phyloP scores from a whole-genome alignment of 2,888 invertebrate genomes.

The Cephus rjabovi region DNA sequence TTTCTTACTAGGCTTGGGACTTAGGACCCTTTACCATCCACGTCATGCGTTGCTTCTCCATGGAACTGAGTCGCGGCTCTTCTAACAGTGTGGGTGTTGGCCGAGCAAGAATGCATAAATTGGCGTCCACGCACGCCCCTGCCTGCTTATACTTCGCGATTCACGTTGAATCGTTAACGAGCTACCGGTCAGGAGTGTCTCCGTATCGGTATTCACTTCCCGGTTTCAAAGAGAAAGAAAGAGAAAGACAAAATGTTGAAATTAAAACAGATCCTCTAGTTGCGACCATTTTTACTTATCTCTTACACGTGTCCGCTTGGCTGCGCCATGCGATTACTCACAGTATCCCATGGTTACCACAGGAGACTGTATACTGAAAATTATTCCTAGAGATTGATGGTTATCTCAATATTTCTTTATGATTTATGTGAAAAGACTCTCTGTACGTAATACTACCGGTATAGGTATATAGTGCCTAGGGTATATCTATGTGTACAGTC shows the following conservation, averaged over 20 bases:
- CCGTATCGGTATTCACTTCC: background rate
- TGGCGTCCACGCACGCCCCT: slow-evolving; percentile 44
- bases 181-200: slow-evolving; percentile 12
- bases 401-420: background rate
- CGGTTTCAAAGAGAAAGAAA: background rate
- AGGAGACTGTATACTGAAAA: too few relatives aligned
- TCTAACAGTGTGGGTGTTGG: slow-evolving; percentile 41
- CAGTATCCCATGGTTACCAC: too few relatives aligned
- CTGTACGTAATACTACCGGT: background rate
- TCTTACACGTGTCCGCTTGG: too few relatives aligned
- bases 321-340: too few relatives aligned
- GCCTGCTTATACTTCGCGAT: slow-evolving; percentile 36
- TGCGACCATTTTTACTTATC: background rate
- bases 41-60: background rate
- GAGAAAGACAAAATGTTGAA: background rate
- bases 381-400: too few relatives aligned
- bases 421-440: background rate
- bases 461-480: background rate
- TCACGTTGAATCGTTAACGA: slow-evolving; percentile 44
- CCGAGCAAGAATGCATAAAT: slow-evolving; percentile 48
- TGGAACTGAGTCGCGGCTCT: background rate
- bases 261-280: background rate
- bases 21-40: background rate
- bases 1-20: background rate
- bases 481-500: background rate